Evolutionary conservation across 2,797 vertebrate species (phyloP).

Genomic region (Gambusia yucatana): DNA sequence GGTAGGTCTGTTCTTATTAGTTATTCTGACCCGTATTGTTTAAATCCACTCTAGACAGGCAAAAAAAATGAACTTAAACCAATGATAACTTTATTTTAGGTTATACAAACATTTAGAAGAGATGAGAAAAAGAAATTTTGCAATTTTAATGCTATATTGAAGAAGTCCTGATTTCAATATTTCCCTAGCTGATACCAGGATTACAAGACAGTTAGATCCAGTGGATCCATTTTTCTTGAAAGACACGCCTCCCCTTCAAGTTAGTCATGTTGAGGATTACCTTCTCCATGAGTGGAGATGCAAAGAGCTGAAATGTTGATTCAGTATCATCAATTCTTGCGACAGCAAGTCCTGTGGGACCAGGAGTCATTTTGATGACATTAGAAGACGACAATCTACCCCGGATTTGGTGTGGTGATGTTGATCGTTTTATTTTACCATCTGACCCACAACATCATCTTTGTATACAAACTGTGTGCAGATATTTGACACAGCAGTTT

Average conservation of each 20-base stretch:
- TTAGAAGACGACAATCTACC: background rate
- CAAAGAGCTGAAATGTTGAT: background rate
- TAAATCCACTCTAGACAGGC: too few species aligned
- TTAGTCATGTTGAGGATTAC: background rate
- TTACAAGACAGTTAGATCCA: background rate
- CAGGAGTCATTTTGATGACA: constrained; percentile 1
- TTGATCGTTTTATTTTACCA: background rate
- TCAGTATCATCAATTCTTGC: background rate
- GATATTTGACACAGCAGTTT: too few species aligned
- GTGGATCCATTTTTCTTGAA: constrained; percentile 19
- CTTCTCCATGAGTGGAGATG: background rate
- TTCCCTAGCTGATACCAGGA: constrained; percentile 19
- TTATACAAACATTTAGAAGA: too few species aligned
- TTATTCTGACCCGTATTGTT: too few species aligned
- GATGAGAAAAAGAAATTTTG: too few species aligned
- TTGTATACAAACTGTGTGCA: too few species aligned
- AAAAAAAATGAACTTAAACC: too few species aligned
- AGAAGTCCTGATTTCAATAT: too few species aligned
- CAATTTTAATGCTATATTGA: too few species aligned
- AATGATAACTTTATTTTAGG: too few species aligned
- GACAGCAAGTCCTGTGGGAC: background rate
- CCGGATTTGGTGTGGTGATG: background rate
- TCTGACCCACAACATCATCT: background rate
- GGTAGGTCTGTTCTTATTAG: too few species aligned
- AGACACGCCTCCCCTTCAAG: constrained; percentile 8